A percentile compares a stretch with the other conserved stretches of the same genome.
Conservation (phyloP, 2,888 invertebrate species). For the Ctena decussata region DNA sequence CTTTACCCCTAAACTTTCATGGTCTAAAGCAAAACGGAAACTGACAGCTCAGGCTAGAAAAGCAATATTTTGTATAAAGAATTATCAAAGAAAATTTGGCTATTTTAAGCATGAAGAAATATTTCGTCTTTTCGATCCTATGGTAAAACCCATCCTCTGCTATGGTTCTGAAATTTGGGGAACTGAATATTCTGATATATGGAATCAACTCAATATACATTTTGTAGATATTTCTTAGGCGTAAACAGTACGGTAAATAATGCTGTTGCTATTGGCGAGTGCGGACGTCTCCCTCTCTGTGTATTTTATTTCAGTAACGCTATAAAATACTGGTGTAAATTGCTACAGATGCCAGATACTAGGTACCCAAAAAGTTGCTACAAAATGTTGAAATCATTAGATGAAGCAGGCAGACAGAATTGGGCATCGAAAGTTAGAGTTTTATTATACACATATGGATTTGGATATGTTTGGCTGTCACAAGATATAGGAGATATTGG, state of each 20-base stretch:
- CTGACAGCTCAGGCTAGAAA: conserved; percentile 9
- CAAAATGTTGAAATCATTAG: conserved; percentile 5
- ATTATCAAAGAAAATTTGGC: conserved; percentile 9
- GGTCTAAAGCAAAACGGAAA: conserved; percentile 7
- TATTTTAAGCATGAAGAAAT: background rate
- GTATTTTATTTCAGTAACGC: conserved; percentile 4
- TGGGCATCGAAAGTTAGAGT: background rate
- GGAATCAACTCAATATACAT: conserved; percentile 27
- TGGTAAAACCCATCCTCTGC: conserved; percentile 17
- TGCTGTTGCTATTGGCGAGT: conserved; percentile 30
- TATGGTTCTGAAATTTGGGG: conserved; percentile 12
- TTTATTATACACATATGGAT: conserved; percentile 1
- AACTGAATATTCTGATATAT: background rate
- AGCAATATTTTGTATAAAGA: conserved; percentile 2
- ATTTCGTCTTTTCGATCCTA: conserved; percentile 11
- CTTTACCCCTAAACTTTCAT: conserved; percentile 19
- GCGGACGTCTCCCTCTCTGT: conserved; percentile 21
- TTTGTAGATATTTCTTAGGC: conserved; percentile 27
- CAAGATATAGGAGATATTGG: conserved; percentile 11
- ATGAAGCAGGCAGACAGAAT: conserved; percentile 3
- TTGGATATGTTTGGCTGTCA: conserved; percentile 8
- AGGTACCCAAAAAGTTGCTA: conserved; percentile 9
- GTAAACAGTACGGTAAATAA: conserved; percentile 24
- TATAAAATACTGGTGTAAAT: conserved; percentile 21
- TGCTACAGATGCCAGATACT: background rate